A percentile compares a stretch with the other conserved stretches of the same genome.
Conservation (phyloP, 2,797 vertebrate genomes). For the Pantherophis vulpinus region DNA sequence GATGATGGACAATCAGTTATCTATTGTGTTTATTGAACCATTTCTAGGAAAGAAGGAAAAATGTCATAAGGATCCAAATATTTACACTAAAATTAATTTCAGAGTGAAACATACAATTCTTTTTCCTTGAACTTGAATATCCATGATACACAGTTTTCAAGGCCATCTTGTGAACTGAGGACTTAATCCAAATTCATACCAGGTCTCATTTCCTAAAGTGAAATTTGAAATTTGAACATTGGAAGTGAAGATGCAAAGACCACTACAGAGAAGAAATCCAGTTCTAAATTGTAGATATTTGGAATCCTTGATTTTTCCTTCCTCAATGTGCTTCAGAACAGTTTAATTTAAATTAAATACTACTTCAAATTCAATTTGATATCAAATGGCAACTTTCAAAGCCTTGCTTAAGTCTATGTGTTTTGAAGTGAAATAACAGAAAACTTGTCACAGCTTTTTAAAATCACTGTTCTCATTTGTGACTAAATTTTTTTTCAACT, state of each 20-base stretch:
- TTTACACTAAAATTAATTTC: neutral
- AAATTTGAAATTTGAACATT: neutral
- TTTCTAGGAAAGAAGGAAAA: neutral
- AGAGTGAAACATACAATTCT: neutral
- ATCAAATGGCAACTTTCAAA: neutral
- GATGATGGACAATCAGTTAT: neutral
- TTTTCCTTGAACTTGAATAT: neutral
- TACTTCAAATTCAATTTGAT: neutral
- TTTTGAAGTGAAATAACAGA: neutral
- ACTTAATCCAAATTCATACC: neutral
- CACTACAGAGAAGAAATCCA: neutral
- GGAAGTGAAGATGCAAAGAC: neutral
- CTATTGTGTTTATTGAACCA: neutral
- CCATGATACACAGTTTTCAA: neutral
- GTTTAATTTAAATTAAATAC: neutral
- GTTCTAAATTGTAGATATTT: neutral
- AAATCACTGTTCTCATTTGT: neutral
- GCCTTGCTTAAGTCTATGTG: neutral
- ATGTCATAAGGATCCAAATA: neutral
- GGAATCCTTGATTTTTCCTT: neutral
- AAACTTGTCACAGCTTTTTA: neutral
- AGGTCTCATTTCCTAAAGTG: neutral
- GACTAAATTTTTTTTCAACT: neutral
- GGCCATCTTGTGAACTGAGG: neutral
- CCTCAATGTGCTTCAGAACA: neutral